Evolutionary conservation across 2,113 vertebrate genomes (phyloP), one percentile per base, ranked within the genome.

Genomic region (Girardinichthys multiradiatus): DNA sequence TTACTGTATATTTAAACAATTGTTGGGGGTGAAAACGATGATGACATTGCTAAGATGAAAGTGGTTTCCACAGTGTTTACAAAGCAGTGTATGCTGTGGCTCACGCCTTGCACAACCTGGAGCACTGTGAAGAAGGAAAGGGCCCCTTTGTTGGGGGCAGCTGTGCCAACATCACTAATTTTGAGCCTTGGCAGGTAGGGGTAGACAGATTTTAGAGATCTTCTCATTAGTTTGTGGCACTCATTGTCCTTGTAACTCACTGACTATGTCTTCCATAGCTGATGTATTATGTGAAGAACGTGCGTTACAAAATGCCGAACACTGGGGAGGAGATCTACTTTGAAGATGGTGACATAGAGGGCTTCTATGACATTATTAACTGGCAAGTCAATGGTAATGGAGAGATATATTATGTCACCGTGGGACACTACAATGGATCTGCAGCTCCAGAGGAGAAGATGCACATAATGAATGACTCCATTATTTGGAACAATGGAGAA

Each of bases 61-160:
- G 5, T 51, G 30, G 59, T 2, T 72, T 57, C 42, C 0, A 19
- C 69, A 96, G 95, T 26, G 95, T 96, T 14, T 96, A 95, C 71
- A 95, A 96, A 83, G 90, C 95, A 0, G 94, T 97, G 63, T 96
- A 95, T 28, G 89, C 94, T 1, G 94, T 97, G 84, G 95, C 95
- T 3, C 24, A 95, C 1, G 94, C 95, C 8, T 81, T 96, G 51
- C 94, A 96, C 84, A 76, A 88, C 61, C 83, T 96, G 74, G 93
- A 93, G 54, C 48, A 81, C 62, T 97, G 95, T 63, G 3, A 62
- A 39, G 5, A 57, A 0, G 92, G 90, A 9, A 4, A 12, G 0
- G 95, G 95, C 2, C 95, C 95, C 0, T 96, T 95, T 68, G 28
- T 63, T 1, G 78, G 76, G 3, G 81, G 64, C 0, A 21, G 37